Evolutionary conservation across 1,140 invertebrate genomes (phyloP), one percentile per base, ranked within the genome.

Genomic region (Drosophila sucinea): DNA sequence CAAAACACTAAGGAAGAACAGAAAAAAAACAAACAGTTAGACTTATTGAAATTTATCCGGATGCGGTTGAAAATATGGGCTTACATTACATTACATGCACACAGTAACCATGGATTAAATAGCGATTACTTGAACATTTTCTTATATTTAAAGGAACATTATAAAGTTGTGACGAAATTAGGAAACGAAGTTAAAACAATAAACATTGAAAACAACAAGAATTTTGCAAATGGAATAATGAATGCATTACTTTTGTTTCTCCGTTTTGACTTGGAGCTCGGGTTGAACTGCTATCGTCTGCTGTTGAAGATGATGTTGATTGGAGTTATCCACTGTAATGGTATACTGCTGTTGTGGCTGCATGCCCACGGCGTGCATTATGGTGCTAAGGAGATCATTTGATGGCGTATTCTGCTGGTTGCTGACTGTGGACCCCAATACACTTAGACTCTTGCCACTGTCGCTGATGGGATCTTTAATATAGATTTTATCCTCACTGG

Each of bases 401-500:
- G 79, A 61, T 61, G 44, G 44, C 81, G 78, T n/a, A n/a, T 29
- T 58, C 38, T 8, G 60, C 10, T 32, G 29, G 32, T n/a, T 23
- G 32, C 40, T 51, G 60, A 47, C 1, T 8, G 23, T 51, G 57
- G 32, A 11, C 23, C 23, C 29, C 7, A 90, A 7, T 8, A 91
- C 90, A 65, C 77, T 89, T 1, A 90, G 73, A 54, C 86, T 91
- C 35, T 91, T 91, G 4, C 90, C 90, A 1, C 67, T 63, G 6
- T 82, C 77, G 30, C 70, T 81, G 40, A 84, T 65, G 5, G 78
- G 93, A 82, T 94, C 94, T 75, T 94, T 94, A 25, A 94, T 93
- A 69, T 94, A 94, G 0, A 94, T 93, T 83, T 95, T 95, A 57
- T 95, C 95, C 55, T 94, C 94, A 73, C 94, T 94, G 29, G 94